Conservation (phyloP, 1,140 invertebrate genomes). For the Hestina assimilis region DNA sequence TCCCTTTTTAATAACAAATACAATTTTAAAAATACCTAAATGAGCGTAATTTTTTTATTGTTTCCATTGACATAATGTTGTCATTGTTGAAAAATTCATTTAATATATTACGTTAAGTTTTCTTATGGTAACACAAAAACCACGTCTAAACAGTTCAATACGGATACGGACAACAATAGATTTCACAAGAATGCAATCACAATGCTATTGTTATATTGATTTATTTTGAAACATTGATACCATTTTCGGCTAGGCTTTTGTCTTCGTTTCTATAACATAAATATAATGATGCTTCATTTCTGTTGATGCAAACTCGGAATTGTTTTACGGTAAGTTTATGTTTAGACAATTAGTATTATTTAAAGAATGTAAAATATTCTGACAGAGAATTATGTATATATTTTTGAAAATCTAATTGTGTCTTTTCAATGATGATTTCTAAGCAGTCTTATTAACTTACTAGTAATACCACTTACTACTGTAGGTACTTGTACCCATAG, state of each 20-base stretch:
- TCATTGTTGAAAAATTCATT: background rate
- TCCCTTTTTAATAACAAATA: too few relatives aligned
- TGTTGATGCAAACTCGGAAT: conserved; percentile 42
- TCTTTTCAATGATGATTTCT: too few relatives aligned
- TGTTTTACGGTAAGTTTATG: conserved; percentile 40
- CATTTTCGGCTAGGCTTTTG: conserved; percentile 29
- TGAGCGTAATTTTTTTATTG: background rate
- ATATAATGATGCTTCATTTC: conserved; percentile 36
- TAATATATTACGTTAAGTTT: background rate
- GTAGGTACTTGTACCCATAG: too few relatives aligned
- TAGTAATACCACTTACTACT: too few relatives aligned
- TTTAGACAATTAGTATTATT: conserved; percentile 10
- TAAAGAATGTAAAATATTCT: too few relatives aligned
- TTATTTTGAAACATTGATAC: conserved; percentile 33
- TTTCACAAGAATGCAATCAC: conserved; percentile 37
- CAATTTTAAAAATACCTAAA: too few relatives aligned
- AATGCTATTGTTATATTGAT: conserved; percentile 38
- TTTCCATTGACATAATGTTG: background rate
- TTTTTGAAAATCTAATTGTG: too few relatives aligned
- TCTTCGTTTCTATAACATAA: conserved; percentile 26
- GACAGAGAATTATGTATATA: too few relatives aligned
- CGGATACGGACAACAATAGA: conserved; percentile 41
- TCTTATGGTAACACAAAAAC: conserved; percentile 41
- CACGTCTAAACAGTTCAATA: conserved; percentile 8
- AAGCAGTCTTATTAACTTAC: too few relatives aligned